Evolutionary conservation across 2,888 invertebrate species (phyloP), one percentile per base, ranked within the genome.

Genomic region (Dicycla oo): DNA sequence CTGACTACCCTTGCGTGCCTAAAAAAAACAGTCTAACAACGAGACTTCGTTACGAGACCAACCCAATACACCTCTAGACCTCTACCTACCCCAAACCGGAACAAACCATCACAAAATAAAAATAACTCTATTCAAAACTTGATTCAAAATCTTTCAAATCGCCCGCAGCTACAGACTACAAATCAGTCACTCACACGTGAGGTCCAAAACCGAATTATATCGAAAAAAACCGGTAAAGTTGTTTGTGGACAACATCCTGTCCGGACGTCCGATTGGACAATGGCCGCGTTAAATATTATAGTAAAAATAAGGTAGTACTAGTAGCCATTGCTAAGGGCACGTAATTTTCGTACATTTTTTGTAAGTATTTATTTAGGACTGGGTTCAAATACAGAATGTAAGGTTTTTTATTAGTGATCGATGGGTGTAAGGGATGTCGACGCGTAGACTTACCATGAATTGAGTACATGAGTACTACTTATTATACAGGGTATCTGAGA

Each of bases 231-330:
- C 84, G 66, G 76, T 79, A 74, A 80, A 69, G 68, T 64, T 84
- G 82, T 86, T 84, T 87, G 80, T 84, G 65, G 49, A 69, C 81
- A 64, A 66, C 80, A 67, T 87, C 87, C 87, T 85, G 86, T 61
- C 68, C 83, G 65, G 77, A 78, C 70, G 71, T 86, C 87, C 87
- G 84, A 75, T 15, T 45, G 75, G 69, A 80, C 82, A 86, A 86
- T 79, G 40, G 73, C 49, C 60, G 56, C 58, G 57, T 73, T 78
- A 78, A 78, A 76, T 74, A 67, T 63, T 79, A 62, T 74, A 63
- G 69, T 81, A 72, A 68, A 75, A 81, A 75, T 83, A 69, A 69
- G 40, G 62, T 75, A 69, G 45, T 47, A 49, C 34, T 67, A 60
- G 73, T 77, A 54, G 61, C 66, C 45, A 73, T 84, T 85, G 82